Evolutionary conservation across 2,113 vertebrate genomes (phyloP), one percentile per base, ranked within the genome.

Genomic region (Periophthalmus modestus): DNA sequence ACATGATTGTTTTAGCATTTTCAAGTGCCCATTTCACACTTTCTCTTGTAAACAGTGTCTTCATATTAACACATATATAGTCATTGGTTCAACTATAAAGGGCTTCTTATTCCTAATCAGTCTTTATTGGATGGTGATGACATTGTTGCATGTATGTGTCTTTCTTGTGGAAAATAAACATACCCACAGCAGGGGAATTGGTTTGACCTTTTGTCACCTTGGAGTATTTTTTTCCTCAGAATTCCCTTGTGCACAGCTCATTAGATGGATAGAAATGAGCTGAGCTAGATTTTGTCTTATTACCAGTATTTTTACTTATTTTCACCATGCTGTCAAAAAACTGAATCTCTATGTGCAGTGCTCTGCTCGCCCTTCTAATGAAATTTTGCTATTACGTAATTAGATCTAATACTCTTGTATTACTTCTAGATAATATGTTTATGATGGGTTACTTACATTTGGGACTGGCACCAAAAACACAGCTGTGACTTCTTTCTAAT

Each of bases 111-210:
- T 90, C 88, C 90, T 46, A 67, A 91, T 85, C 74, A 47, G 90
- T 93, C 92, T 93, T 92, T 92, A 92, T 87, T 89, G 86, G 91
- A 89, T 89, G 90, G 92, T 92, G 90, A 89, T 93, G 91, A 94
- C 81, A 87, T 91, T 89, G 91, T 94, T 94, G 93, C 93, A 94
- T 94, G 93, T 94, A 87, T 94, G 91, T 93, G 91, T 93, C 82
- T 92, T 92, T 89, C 88, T 85, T 83, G 92, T 94, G 89, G 85
- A 89, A 90, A 94, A 94, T 94, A 94, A 93, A 94, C 87, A 87
- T 90, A 77, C 90, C 90, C 90, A 79, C 58, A 67, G 77, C 62
- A 24, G 78, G 89, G 74, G 72, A 77, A 78, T 87, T 87, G 88
- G 84, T 92, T 91, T 87, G 83, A 88, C 77, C 85, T 81, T 88